Conservation (phyloP, 2,113 vertebrate genomes). For the Damaliscus lunatus region DNA sequence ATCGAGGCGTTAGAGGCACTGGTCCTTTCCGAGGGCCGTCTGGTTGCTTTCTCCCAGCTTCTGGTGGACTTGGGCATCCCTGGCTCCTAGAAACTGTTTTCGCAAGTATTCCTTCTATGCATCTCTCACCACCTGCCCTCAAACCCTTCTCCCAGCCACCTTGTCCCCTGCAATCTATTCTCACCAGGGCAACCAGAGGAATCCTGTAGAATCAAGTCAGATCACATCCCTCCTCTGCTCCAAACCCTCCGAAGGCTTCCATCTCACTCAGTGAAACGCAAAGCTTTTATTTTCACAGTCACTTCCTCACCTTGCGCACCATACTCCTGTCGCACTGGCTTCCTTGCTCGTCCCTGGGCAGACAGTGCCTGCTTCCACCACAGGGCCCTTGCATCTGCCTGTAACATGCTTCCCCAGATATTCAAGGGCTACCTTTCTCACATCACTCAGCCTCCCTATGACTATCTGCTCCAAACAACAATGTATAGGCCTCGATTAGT, state of each 20-base stretch:
- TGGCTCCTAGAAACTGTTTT: too few relatives aligned
- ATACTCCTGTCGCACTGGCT: background rate
- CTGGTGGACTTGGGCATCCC: background rate
- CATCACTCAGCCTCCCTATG: too few relatives aligned
- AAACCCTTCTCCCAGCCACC: background rate
- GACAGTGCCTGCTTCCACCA: background rate
- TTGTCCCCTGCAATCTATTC: background rate
- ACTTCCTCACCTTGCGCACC: fast-evolving
- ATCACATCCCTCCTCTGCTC: background rate
- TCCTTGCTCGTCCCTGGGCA: background rate
- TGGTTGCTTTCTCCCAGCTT: background rate
- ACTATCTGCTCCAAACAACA: background rate
- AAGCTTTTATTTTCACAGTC: background rate
- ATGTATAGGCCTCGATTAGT: background rate
- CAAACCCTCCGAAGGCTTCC: background rate
- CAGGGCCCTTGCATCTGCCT: too few relatives aligned
- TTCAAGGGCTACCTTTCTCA: background rate
- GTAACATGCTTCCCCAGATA: background rate
- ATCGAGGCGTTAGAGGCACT: background rate
- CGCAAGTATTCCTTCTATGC: background rate
- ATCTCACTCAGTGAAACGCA: background rate
- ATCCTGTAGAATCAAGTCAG: background rate
- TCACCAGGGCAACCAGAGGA: background rate
- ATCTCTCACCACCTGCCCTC: background rate
- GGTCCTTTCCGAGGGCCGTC: background rate